Percentiles rank a stretch among this genome's conserved stretches.
phyloP scores from a whole-genome alignment of 2,888 invertebrate genomes.

The Hypomecis atomaria region DNA sequence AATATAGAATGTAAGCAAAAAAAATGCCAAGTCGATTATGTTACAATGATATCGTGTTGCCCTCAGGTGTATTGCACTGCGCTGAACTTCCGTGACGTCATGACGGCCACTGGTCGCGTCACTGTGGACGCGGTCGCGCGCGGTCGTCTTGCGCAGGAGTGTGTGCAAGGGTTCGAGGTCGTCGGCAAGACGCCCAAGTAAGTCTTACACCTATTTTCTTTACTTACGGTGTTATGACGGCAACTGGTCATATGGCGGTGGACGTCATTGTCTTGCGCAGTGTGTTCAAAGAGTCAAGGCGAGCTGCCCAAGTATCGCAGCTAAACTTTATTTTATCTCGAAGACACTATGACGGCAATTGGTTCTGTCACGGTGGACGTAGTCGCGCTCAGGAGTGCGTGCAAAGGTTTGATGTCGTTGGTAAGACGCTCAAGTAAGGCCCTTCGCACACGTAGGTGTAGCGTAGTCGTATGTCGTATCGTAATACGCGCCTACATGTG shows the following conservation, averaged over 20 bases:
- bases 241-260: too few species aligned
- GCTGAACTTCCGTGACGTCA: constrained; percentile 97
- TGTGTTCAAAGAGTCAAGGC: too few species aligned
- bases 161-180: constrained; percentile 88
- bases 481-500: too few species aligned
- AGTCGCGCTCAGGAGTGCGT: constrained; percentile 88
- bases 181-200: constrained; percentile 84
- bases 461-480: too few species aligned
- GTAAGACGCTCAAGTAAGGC: constrained; percentile 81
- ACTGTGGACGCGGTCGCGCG: constrained; percentile 91
- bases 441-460: too few species aligned
- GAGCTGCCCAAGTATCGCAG: too few species aligned
- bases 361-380: constrained; percentile 94
- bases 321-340: too few species aligned
- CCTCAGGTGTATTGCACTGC: constrained; percentile 89
- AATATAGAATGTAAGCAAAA: too few species aligned
- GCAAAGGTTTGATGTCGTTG: constrained; percentile 89
- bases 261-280: too few species aligned
- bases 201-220: constrained; percentile 37
- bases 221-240: too few species aligned
- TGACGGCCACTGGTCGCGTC: constrained; percentile 96
- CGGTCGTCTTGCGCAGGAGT: constrained; percentile 86
- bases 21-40: too few species aligned
- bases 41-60: too few species aligned
- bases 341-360: constrained; percentile 96